Base-by-base conservation (phyloP, 2,888 invertebrate species). In the Drosophila mayaguana region DNA sequence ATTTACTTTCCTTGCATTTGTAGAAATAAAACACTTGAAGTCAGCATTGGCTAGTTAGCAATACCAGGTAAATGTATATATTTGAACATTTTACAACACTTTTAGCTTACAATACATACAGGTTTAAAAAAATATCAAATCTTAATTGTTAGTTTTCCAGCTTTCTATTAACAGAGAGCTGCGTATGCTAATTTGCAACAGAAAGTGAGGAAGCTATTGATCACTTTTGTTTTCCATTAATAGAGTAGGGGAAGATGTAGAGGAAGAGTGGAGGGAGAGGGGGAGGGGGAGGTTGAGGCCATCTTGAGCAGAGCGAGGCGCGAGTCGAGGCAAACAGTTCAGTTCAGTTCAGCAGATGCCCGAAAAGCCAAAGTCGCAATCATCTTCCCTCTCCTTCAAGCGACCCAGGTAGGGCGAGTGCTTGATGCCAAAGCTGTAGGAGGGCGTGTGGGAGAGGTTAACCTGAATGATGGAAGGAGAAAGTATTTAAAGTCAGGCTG, bases 401-500 rank as follows among this genome's bases (percentile, higher is more conserved):
- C 94, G 94, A 18, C 95, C 95, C 79, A 95, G 94, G 88, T 96
- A 95, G 20, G 95, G 96, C n/a, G 97, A 97, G 93, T 97, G 97
- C 92, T 96, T 96, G 87, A 97, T 97, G 78, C 97, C 97, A 90
- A 97, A 97, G 74, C 96, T 96, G 87, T 96, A 95, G 42, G 96
- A 94, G 66, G 95, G 95, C 77, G 95, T 94, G 81, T 94, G 93
- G 77, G 95, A 95, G 72, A 95, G 94, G 80, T 94, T 93, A 61
- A 95, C 94, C 96, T 96, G 50, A 7, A 42, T 3, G 25, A 64
- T 11, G 22, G 36, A 9, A 32, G 28, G 25, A 68, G 22, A 22
- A n/a, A 32, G 16, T 22, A 9, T 32, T 32, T 18, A 12, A 18
- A n/a, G 2, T 9, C 3, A 22, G 22, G 14, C 9, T 16, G 36